Base-by-base conservation (phyloP, 2,113 vertebrate species). In the Neopipo cinnamomea region DNA sequence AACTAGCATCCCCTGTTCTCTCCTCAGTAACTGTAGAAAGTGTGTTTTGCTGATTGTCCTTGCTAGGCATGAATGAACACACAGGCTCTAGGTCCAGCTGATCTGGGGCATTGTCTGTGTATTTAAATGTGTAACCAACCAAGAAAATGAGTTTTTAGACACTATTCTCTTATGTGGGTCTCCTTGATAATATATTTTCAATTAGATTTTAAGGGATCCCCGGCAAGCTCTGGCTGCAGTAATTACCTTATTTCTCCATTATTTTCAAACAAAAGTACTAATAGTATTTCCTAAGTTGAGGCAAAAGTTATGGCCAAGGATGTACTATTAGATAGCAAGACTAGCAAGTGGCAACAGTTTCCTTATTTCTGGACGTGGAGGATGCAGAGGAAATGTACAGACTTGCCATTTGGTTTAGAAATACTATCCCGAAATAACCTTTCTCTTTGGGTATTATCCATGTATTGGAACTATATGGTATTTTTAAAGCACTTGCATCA, bases 221-320 rank as follows among this genome's bases (percentile, higher is more conserved):
- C 80, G 35, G n/a, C 28, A 83, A 55, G 24, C 14, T 58, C n/a
- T 72, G 47, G 47, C 61, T 94, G 66, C 75, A 88, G 56, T 85
- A 85, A 75, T 81, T 83, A 78, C 27, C 31, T 95, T 52, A 94
- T 93, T 95, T 97, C 81, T 91, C 78, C 42, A 50, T 87, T 94
- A 39, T 86, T 94, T 92, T 90, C 30, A 85, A 92, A 92, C 31
- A 87, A 35, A 95, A 47, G 35, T 68, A 49, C 63, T 76, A 85
- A 47, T 56, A 70, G 58, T 76, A 55, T 65, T 23, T 70, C 90
- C 61, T 68, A 76, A 65, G 16, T 50, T 94, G 39, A 59, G 11
- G 20, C 55, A 91, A 59, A 75, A 94, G 24, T 37, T 82, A 13
- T 52, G 33, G 17, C 63, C n/a, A 65, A 66, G 22, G 73, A 59